phyloP scores from a whole-genome alignment of 2,888 invertebrate species.

The Psylliodes chrysocephalus region DNA sequence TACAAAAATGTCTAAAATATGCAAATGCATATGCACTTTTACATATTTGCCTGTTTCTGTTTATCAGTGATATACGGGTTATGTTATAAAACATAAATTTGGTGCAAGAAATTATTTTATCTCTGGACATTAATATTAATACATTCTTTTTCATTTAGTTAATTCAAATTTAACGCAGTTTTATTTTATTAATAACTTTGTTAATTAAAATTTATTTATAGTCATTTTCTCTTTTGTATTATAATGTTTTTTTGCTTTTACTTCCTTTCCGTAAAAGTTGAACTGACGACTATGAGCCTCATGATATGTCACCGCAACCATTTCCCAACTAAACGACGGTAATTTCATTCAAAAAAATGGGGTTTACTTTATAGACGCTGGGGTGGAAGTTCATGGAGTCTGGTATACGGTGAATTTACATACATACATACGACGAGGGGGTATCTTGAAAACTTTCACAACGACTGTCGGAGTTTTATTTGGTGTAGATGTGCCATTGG shows the following conservation, averaged over 20 bases:
- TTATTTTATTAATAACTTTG: too few species aligned
- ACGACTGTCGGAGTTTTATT: slow-evolving; percentile 2
- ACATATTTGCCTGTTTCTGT: too few species aligned
- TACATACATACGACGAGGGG: slow-evolving; percentile 23
- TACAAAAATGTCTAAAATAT: too few species aligned
- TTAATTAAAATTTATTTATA: too few species aligned
- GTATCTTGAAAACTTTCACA: slow-evolving; percentile 6
- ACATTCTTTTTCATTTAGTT: too few species aligned
- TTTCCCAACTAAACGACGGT: slow-evolving; percentile 30
- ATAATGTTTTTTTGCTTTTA: not conserved
- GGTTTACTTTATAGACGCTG: slow-evolving; percentile 28
- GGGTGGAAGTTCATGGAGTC: slow-evolving; percentile 30
- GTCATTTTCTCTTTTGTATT: not conserved
- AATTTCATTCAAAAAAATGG: slow-evolving; percentile 32
- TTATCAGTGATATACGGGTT: too few species aligned
- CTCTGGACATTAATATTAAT: too few species aligned
- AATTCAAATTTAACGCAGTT: too few species aligned
- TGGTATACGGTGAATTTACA: slow-evolving; percentile 29
- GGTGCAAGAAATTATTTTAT: not conserved
- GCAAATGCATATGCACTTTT: too few species aligned
- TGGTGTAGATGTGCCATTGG: slow-evolving; percentile 1
- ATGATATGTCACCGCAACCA: slow-evolving; percentile 34
- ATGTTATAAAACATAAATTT: too few species aligned
- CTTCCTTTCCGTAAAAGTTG: not conserved
- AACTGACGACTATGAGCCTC: not conserved